These are phyloP conservation scores for Drosophila borealis DNA, from an alignment of 2,888 invertebrate species.

Conservation along the genomic window DNA sequence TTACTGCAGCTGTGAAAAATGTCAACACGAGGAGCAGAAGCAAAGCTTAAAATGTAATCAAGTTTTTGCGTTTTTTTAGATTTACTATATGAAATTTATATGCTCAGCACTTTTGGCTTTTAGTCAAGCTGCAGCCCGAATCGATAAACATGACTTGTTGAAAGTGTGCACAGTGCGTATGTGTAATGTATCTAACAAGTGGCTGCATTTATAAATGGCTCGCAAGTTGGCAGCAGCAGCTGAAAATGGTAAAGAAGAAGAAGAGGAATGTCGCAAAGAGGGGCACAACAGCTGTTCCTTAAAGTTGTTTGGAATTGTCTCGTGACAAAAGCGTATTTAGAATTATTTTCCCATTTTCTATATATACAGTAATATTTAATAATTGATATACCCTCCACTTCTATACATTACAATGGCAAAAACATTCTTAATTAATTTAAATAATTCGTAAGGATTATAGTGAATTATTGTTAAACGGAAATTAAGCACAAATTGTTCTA, in stretches of 20 bases:
- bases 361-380: too few species aligned
- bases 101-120: slow-evolving; percentile 42
- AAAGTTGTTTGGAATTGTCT: not conserved
- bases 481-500: too few species aligned
- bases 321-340: not conserved
- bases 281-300: slow-evolving; percentile 18
- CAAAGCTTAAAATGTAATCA: slow-evolving; percentile 56
- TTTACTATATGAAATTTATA: slow-evolving; percentile 45
- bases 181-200: slow-evolving; percentile 64
- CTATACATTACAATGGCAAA: too few species aligned
- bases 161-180: slow-evolving; percentile 62
- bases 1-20: slow-evolving; percentile 41
- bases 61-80: slow-evolving; percentile 29
- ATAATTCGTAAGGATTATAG: too few species aligned
- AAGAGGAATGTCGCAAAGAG: not conserved
- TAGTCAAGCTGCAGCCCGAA: slow-evolving; percentile 37
- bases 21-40: slow-evolving; percentile 48
- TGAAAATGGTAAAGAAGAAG: not conserved
- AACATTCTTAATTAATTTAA: too few species aligned
- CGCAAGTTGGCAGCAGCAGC: slow-evolving; percentile 19
- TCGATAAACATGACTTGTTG: slow-evolving; percentile 62
- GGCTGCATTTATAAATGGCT: slow-evolving; percentile 42
- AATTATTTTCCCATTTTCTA: not conserved
- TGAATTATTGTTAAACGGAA: too few species aligned
- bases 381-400: too few species aligned